Percentiles rank a stretch among this genome's conserved stretches.
Evolutionary conservation across 2,888 invertebrate genomes (phyloP).

Genomic region (Pachycephus smyrnensis): DNA sequence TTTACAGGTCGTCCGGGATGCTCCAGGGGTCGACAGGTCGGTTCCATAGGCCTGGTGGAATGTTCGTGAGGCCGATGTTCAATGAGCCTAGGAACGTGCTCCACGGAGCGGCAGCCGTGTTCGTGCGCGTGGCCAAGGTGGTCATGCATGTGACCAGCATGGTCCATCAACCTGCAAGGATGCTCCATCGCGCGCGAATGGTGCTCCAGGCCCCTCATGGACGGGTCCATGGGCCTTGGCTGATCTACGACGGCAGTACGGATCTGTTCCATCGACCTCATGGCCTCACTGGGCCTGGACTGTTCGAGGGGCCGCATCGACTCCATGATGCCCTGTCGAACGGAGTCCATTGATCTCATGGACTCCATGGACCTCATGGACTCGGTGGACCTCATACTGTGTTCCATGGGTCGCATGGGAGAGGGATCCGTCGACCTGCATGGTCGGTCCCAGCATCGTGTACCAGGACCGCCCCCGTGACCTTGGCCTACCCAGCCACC

Average conservation of each 20-base stretch:
- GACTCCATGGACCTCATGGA: slow-evolving; percentile 64
- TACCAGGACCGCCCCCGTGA: slow-evolving; percentile 41
- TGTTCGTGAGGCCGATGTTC: slow-evolving; percentile 57
- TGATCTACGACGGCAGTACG: slow-evolving; percentile 32
- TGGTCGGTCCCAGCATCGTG: slow-evolving; percentile 61
- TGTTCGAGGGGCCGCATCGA: slow-evolving; percentile 32
- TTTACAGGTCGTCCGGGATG: slow-evolving; percentile 50
- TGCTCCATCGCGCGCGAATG: slow-evolving; percentile 57
- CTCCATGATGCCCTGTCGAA: slow-evolving; percentile 46
- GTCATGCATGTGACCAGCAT: slow-evolving; percentile 55
- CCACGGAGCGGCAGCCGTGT: slow-evolving; percentile 60
- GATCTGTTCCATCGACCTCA: slow-evolving; percentile 34
- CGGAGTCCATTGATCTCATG: slow-evolving; percentile 62
- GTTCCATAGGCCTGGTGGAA: slow-evolving; percentile 42
- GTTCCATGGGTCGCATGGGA: slow-evolving; percentile 62
- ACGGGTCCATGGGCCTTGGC: slow-evolving; percentile 34
- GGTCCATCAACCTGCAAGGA: slow-evolving; percentile 60
- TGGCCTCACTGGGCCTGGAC: slow-evolving; percentile 54
- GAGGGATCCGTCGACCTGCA: slow-evolving; percentile 63
- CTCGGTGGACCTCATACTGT: slow-evolving; percentile 58
- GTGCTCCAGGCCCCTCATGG: slow-evolving; percentile 43
- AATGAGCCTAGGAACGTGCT: slow-evolving; percentile 56
- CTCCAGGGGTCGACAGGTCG: slow-evolving; percentile 47
- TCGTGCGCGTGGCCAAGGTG: slow-evolving; percentile 53
- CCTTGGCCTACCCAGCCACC: slow-evolving; percentile 64